A percentile compares a stretch with the other conserved stretches of the same genome.
Conservation (phyloP, 2,888 invertebrate species). For the Drosophila paranaensis region DNA sequence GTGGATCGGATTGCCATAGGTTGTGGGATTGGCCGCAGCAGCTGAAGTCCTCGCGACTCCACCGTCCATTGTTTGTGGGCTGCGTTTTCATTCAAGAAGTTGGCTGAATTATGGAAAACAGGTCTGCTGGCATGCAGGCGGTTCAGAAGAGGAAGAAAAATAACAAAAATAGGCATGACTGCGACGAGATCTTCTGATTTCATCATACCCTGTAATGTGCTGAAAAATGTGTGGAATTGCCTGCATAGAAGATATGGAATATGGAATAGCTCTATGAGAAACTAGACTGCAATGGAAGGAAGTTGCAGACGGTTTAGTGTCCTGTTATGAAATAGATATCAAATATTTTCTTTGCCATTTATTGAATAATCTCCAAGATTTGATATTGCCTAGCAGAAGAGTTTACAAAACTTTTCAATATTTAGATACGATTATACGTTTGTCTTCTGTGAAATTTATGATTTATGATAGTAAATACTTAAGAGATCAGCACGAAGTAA, state of each 20-base stretch:
- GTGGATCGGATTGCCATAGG: constrained; percentile 33
- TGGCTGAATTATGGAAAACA: constrained; percentile 73
- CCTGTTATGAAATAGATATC: too few relatives aligned
- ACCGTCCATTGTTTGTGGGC: constrained; percentile 61
- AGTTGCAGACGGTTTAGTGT: too few relatives aligned
- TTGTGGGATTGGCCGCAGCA: constrained; percentile 47
- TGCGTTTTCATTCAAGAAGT: constrained; percentile 70
- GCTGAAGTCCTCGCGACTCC: constrained; percentile 35
- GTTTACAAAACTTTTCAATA: too few relatives aligned
- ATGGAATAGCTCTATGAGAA: neutral
- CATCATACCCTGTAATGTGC: constrained; percentile 5
- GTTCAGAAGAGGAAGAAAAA: constrained; percentile 37
- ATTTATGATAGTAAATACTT: too few relatives aligned
- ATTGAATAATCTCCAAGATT: too few relatives aligned
- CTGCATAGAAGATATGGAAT: too few relatives aligned
- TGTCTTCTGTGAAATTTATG: too few relatives aligned
- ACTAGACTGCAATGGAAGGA: too few relatives aligned
- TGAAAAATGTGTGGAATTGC: too few relatives aligned
- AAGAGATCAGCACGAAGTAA: neutral
- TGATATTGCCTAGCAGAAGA: too few relatives aligned
- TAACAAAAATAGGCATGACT: constrained; percentile 14
- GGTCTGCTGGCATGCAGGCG: constrained; percentile 72
- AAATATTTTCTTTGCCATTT: too few relatives aligned
- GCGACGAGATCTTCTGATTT: constrained; percentile 30
- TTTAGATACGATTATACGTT: too few relatives aligned